Evolutionary conservation across 2,888 invertebrate genomes (phyloP).

Genomic region (Willowsia nigromaculata): DNA sequence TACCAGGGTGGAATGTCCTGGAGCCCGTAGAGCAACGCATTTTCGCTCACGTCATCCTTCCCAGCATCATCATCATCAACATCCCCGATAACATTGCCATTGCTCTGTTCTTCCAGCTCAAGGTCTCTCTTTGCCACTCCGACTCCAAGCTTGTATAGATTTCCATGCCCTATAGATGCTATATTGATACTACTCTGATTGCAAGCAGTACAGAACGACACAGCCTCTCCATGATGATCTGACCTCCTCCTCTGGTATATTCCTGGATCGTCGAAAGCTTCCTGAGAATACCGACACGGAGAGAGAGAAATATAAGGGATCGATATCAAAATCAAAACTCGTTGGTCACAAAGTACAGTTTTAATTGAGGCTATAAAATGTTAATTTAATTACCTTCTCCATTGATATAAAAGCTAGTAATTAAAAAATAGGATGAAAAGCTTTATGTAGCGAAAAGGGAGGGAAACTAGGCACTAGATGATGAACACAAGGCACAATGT

Average conservation of each 20-base stretch:
- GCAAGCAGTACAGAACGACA: neutral
- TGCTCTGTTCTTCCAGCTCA: neutral
- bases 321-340: neutral
- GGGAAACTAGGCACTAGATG: neutral
- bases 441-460: too few relatives aligned
- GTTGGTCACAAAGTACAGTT: neutral
- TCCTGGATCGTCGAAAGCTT: neutral
- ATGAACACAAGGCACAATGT: neutral
- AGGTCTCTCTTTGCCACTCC: neutral
- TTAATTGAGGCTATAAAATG: neutral
- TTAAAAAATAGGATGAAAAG: too few relatives aligned
- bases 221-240: neutral
- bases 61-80: neutral
- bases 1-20: slow-evolving; percentile 92
- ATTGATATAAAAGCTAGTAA: neutral
- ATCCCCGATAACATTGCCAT: neutral
- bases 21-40: slow-evolving; percentile 84
- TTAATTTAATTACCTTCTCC: neutral
- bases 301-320: too few relatives aligned
- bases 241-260: neutral
- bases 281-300: neutral
- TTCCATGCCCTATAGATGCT: too few relatives aligned
- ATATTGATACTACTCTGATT: neutral
- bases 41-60: neutral
- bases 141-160: neutral